Percentiles rank a stretch among this genome's conserved stretches.
phyloP scores from a whole-genome alignment of 2,888 invertebrate species.

The Thyatira batis region DNA sequence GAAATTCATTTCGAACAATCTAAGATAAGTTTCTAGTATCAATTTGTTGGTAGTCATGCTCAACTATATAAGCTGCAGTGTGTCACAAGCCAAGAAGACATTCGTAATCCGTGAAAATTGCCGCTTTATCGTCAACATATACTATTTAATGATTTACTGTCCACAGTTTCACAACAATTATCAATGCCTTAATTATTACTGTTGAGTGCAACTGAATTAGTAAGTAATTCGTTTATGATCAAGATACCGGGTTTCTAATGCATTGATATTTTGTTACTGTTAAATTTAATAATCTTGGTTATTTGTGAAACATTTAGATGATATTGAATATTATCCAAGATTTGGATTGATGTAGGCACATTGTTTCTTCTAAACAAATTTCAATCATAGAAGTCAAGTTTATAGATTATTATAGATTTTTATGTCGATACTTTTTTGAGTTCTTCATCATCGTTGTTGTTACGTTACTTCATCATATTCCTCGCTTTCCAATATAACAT shows the following conservation, averaged over 20 bases:
- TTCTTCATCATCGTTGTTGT: too few relatives aligned
- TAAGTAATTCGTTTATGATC: not conserved
- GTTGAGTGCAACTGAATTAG: slow-evolving; percentile 7
- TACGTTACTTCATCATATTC: too few relatives aligned
- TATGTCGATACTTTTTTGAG: too few relatives aligned
- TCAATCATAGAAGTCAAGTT: too few relatives aligned
- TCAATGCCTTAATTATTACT: slow-evolving; percentile 1
- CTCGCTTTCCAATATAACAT: not conserved
- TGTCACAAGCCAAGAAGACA: slow-evolving; percentile 32
- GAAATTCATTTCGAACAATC: too few relatives aligned
- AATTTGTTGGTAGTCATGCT: slow-evolving; percentile 10
- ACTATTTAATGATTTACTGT: slow-evolving; percentile 37
- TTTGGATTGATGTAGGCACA: too few relatives aligned
- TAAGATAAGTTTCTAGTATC: too few relatives aligned
- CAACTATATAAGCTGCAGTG: slow-evolving; percentile 19
- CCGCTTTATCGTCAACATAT: slow-evolving; percentile 47
- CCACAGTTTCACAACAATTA: slow-evolving; percentile 10
- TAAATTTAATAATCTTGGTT: not conserved
- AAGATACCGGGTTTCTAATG: not conserved
- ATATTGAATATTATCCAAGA: too few relatives aligned
- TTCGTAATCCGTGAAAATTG: slow-evolving; percentile 61
- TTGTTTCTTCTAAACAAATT: too few relatives aligned
- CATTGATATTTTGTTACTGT: not conserved
- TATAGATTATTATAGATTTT: too few relatives aligned
- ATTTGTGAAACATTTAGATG: not conserved